phyloP scores from a whole-genome alignment of 64 coral and sea anemone genomes.

The Actinia equina region DNA sequence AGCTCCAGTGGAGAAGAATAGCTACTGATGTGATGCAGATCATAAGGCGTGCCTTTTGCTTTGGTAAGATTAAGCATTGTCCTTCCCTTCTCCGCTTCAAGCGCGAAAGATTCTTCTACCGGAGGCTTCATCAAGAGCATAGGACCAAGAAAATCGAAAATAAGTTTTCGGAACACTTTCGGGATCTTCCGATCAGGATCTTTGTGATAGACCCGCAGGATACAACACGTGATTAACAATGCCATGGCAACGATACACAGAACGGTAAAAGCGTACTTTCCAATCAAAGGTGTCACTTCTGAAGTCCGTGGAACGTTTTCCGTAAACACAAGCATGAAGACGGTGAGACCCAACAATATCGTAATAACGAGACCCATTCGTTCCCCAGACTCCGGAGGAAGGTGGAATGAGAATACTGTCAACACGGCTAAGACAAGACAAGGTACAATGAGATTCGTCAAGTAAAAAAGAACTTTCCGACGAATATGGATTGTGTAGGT shows the following conservation, averaged over 20 bases:
- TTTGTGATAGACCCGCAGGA: conserved; percentile 54
- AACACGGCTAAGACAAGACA: conserved; percentile 70
- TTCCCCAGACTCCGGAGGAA: conserved; percentile 87
- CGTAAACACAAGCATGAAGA: conserved; percentile 91
- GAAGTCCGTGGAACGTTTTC: conserved; percentile 79
- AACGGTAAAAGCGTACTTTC: conserved; percentile 81
- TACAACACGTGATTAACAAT: conserved; percentile 67
- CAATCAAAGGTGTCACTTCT: conserved; percentile 81
- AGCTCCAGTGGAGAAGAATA: not conserved
- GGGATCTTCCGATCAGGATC: conserved; percentile 63
- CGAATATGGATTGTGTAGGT: conserved; percentile 81
- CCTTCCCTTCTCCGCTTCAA: not conserved
- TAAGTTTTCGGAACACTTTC: conserved; percentile 53
- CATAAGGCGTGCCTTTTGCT: conserved; percentile 28
- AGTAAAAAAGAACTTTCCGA: conserved; percentile 79
- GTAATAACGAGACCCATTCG: conserved; percentile 85
- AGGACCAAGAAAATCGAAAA: conserved; percentile 59
- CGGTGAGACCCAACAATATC: conserved; percentile 73
- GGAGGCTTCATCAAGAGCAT: conserved; percentile 53
- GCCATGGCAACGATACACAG: conserved; percentile 70
- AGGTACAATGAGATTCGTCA: conserved; percentile 88
- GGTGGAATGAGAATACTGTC: conserved; percentile 74
- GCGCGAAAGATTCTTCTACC: conserved; percentile 17
- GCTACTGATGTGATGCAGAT: conserved; percentile 22
- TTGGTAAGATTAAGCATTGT: conserved; percentile 21